These are phyloP conservation scores for Zaprionus vittiger DNA, from an alignment of 1,140 invertebrate genomes.

Conservation along the genomic window DNA sequence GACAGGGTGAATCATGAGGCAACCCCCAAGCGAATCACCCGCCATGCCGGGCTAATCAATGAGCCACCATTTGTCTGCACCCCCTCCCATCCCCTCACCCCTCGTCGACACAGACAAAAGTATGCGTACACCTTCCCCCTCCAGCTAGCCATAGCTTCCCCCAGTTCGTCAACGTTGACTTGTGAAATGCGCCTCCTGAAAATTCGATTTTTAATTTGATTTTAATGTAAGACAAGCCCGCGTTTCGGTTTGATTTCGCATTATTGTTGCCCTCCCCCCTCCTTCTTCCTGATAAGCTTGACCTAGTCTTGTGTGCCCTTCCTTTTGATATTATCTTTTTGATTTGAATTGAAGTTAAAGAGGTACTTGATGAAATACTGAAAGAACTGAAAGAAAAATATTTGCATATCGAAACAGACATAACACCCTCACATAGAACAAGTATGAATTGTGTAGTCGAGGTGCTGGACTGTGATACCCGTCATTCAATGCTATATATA, in stretches of 20 bases:
- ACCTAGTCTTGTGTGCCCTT: background rate
- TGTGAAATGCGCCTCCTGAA: constrained; percentile 6
- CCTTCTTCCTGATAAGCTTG: background rate
- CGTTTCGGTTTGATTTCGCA: constrained; percentile 2
- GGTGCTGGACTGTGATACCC: too few species aligned
- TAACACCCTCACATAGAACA: too few species aligned
- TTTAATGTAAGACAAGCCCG: constrained; percentile 18
- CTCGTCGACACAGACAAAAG: background rate
- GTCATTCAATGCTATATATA: too few species aligned
- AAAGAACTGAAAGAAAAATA: background rate
- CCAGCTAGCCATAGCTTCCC: background rate
- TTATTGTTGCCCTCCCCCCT: background rate
- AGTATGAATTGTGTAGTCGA: too few species aligned
- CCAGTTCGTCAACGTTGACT: background rate
- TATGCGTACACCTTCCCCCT: background rate
- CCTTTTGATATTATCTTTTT: background rate
- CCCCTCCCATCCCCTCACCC: background rate
- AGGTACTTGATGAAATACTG: background rate
- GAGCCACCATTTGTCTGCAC: constrained; percentile 27
- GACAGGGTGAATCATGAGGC: constrained; percentile 38
- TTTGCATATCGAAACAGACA: background rate
- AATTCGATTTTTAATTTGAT: constrained; percentile 33
- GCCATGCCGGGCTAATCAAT: constrained; percentile 38
- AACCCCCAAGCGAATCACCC: constrained; percentile 27
- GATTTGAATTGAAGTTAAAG: background rate